Evolutionary conservation across 1,140 invertebrate species (phyloP), one percentile per base, ranked within the genome.

Genomic region (Aphis craccivora): DNA sequence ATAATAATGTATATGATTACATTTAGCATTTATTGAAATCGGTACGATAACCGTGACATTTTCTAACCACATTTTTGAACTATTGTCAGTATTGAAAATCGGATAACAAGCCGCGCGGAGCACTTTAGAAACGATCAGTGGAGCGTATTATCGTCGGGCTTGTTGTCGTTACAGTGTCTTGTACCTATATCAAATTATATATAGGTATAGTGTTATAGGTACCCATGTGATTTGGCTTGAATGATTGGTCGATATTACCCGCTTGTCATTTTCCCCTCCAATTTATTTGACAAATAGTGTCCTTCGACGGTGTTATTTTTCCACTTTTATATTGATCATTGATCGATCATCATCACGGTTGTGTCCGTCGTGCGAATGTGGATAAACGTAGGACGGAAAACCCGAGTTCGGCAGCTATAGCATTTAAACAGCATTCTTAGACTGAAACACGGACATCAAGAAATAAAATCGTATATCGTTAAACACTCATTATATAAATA

Each of bases 401-500:
- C 22, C 9, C 40, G 25, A 40, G 83, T 43, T 43, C 40, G 83
- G 81, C 35, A 40, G 37, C 81, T 35, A 51, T 14, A 35, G 9
- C 35, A 40, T 23, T 81, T 81, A 86, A 43, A 86, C 83, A 40
- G 25, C 23, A 86, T 86, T 43, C 22, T 86, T 43, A 23, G 4
- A 5, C 23, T 40, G 22, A 35, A 35, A 83, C 81, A 40, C 81
- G 81, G 81, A 40, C 81, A 40, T 83, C 60, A 6, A 83, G 35
- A 83, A 83, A 83, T 83, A 83, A 83, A 83, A 40, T 83, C 23
- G 81, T 35, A 40, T 76, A 76, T 76, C 60, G 60, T 76, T 76
- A 76, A 76, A 76, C 30, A 76, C 60, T 76, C 60, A 76, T 76
- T 76, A 76, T 76, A 76, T 76, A 76, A 76, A 76, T 76, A 76